phyloP scores from a whole-genome alignment of 2,113 vertebrate species.

The Leptobrachium ailaonicum region DNA sequence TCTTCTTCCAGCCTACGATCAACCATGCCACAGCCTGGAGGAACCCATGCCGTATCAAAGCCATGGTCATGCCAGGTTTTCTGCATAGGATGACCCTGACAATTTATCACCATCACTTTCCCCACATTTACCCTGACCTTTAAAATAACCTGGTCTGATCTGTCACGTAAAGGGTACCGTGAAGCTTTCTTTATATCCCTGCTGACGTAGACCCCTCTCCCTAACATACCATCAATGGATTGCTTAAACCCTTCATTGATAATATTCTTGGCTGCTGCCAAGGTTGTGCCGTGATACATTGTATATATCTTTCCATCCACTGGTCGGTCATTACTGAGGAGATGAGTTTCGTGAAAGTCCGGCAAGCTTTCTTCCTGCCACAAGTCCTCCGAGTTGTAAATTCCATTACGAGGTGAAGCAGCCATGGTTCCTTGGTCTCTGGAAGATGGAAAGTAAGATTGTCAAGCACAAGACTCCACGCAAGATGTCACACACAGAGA shows the following conservation, averaged over 20 bases:
- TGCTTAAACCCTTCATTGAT: slow-evolving; percentile 7
- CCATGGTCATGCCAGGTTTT: slow-evolving; percentile 43
- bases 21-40: slow-evolving; percentile 23
- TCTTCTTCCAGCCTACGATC: slow-evolving; percentile 13
- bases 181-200: slow-evolving; percentile 10
- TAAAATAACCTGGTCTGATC: slow-evolving; percentile 13
- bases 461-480: too few species aligned
- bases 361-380: too few species aligned
- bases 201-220: slow-evolving; percentile 38
- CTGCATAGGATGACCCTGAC: slow-evolving; percentile 11
- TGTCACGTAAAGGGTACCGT: neutral
- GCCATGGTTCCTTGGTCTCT: too few species aligned
- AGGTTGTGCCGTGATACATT: slow-evolving; percentile 20
- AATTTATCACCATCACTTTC: slow-evolving; percentile 17
- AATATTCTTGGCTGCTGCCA: slow-evolving; percentile 4
- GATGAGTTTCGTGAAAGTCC: too few species aligned
- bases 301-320: neutral
- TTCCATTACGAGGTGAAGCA: too few species aligned
- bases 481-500: too few species aligned
- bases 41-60: slow-evolving; percentile 40
- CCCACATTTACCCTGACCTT: slow-evolving; percentile 37
- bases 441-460: too few species aligned
- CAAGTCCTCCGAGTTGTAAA: neutral
- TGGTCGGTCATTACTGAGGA: too few species aligned
- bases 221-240: slow-evolving; percentile 3